phyloP scores from a whole-genome alignment of 2,888 invertebrate species.

The Lamproptera curius region DNA sequence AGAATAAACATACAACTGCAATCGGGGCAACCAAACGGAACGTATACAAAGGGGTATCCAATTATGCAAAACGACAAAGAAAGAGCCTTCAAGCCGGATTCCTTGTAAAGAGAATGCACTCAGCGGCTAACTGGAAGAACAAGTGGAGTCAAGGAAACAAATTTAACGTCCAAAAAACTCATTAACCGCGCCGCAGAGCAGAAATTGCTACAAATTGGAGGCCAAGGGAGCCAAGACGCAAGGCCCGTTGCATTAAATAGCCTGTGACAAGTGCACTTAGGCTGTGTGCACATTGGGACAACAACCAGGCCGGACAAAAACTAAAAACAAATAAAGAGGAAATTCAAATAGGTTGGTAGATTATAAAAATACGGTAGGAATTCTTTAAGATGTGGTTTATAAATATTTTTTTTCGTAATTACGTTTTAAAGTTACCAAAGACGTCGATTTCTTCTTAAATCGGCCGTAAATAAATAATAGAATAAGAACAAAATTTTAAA shows the following conservation, averaged over 20 bases:
- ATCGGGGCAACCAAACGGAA: too few relatives aligned
- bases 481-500: too few relatives aligned
- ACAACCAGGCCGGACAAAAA: too few relatives aligned
- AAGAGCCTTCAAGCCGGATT: slow-evolving; percentile 17
- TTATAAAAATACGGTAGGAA: too few relatives aligned
- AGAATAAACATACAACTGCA: too few relatives aligned
- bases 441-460: too few relatives aligned
- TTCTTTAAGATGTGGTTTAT: too few relatives aligned
- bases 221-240: slow-evolving; percentile 29
- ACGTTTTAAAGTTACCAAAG: too few relatives aligned
- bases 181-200: slow-evolving; percentile 32
- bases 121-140: slow-evolving; percentile 24
- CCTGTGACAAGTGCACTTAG: slow-evolving; percentile 35
- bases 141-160: slow-evolving; percentile 28
- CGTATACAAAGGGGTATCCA: too few relatives aligned
- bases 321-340: slow-evolving; percentile 12
- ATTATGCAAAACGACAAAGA: slow-evolving; percentile 1
- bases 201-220: slow-evolving; percentile 36
- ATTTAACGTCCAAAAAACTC: slow-evolving; percentile 39
- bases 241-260: slow-evolving; percentile 31
- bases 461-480: too few relatives aligned
- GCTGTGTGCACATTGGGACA: slow-evolving; percentile 18
- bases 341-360: slow-evolving; percentile 7
- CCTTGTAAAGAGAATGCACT: slow-evolving; percentile 19
- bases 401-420: too few relatives aligned